phyloP scores from a whole-genome alignment of 2,113 vertebrate genomes.

The Bubo bubo region DNA sequence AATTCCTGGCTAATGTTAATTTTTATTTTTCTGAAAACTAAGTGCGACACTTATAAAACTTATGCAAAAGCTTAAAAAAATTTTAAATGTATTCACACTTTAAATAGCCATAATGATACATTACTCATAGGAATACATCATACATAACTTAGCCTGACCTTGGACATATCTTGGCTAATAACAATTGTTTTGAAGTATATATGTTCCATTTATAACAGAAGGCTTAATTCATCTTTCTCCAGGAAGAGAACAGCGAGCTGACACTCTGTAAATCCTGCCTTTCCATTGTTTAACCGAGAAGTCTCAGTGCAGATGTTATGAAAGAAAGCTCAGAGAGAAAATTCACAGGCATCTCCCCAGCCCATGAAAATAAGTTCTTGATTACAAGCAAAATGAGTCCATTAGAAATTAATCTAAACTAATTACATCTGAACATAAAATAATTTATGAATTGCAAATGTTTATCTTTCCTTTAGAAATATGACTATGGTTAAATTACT shows the following conservation, averaged over 20 bases:
- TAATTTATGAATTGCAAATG: not conserved
- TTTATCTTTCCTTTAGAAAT: not conserved
- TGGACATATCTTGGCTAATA: conserved; percentile 25
- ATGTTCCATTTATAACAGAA: conserved; percentile 29
- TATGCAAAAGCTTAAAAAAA: not conserved
- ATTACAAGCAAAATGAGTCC: not conserved
- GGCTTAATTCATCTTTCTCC: conserved; percentile 20
- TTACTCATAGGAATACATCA: not conserved
- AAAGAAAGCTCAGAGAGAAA: not conserved
- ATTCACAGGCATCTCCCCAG: conserved; percentile 4
- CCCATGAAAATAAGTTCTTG: conserved; percentile 9
- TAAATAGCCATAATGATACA: conserved; percentile 26
- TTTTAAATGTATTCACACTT: not conserved
- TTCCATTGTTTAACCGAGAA: not conserved
- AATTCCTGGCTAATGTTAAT: not conserved
- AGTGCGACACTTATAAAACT: not conserved
- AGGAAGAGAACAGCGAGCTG: conserved; percentile 9
- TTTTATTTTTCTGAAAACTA: not conserved
- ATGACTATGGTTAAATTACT: not conserved
- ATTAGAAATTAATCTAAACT: conserved; percentile 44
- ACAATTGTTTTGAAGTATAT: conserved; percentile 29
- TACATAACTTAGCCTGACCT: conserved; percentile 1
- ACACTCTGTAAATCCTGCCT: conserved; percentile 40
- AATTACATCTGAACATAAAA: not conserved
- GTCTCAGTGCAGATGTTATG: not conserved